These are phyloP conservation scores for Alviniconcha strummeri DNA, from an alignment of 2,888 invertebrate species.

Conservation along the genomic window DNA sequence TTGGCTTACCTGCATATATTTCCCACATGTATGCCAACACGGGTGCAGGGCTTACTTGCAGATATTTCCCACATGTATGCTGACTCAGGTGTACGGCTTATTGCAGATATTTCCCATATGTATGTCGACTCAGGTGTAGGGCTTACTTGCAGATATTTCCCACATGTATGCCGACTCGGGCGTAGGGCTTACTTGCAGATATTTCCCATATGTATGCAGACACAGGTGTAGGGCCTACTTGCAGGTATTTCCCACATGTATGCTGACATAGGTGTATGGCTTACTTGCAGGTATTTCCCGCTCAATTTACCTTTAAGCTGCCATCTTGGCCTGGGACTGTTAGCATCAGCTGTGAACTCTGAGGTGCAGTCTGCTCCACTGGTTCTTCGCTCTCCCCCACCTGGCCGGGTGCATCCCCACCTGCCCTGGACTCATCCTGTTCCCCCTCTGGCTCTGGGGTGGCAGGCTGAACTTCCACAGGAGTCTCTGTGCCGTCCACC, in stretches of 20 bases:
- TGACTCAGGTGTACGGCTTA: too few species aligned
- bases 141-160: too few species aligned
- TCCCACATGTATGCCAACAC: too few species aligned
- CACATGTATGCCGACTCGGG: too few species aligned
- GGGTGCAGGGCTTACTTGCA: too few species aligned
- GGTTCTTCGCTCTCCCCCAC: background rate
- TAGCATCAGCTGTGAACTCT: conserved; percentile 21
- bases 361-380: background rate
- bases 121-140: too few species aligned
- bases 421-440: background rate
- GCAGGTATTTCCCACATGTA: background rate
- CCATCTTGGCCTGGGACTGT: conserved; percentile 26
- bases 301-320: conserved; percentile 7
- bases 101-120: too few species aligned
- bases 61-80: too few species aligned
- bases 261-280: background rate
- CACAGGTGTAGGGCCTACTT: background rate
- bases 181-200: too few species aligned
- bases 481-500: background rate
- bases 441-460: conserved; percentile 15
- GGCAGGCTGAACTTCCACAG: conserved; percentile 3
- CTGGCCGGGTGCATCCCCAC: background rate
- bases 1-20: too few species aligned
- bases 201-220: background rate
- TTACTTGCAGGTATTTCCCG: background rate